Percentiles rank a stretch among this genome's conserved stretches.
Conservation (phyloP, 1,140 invertebrate genomes). For the Drosophila pruinosa region DNA sequence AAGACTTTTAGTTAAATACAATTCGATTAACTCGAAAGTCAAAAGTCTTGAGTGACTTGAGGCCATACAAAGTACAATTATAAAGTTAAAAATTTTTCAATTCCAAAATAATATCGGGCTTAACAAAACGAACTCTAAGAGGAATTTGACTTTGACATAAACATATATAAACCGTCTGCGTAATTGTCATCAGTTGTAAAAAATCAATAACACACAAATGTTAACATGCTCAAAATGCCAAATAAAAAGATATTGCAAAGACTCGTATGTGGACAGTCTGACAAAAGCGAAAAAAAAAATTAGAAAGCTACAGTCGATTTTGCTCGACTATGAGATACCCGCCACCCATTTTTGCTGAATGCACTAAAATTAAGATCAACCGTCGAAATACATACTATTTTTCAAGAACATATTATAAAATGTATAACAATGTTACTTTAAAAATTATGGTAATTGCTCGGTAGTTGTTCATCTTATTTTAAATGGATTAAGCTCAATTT, state of each 20-base stretch:
- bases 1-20: slow-evolving; percentile 57
- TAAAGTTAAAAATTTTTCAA: slow-evolving; percentile 33
- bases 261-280: background rate
- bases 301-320: background rate
- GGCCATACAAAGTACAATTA: slow-evolving; percentile 21
- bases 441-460: too few relatives aligned
- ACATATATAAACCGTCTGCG: slow-evolving; percentile 51
- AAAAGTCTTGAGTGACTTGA: slow-evolving; percentile 67
- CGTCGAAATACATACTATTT: too few relatives aligned
- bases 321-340: background rate
- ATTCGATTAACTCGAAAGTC: slow-evolving; percentile 71
- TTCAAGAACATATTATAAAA: too few relatives aligned
- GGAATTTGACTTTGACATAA: slow-evolving; percentile 4
- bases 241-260: slow-evolving; percentile 31
- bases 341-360: background rate
- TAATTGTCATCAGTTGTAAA: slow-evolving; percentile 74
- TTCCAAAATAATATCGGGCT: slow-evolving; percentile 17
- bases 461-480: too few relatives aligned
- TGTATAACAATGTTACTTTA: too few relatives aligned
- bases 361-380: too few relatives aligned
- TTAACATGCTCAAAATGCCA: slow-evolving; percentile 68
- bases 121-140: too few relatives aligned
- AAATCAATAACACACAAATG: slow-evolving; percentile 80
- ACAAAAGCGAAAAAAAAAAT: background rate
- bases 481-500: too few relatives aligned